These are phyloP conservation scores for Apotomis capreana DNA, from an alignment of 2,888 invertebrate species.

Conservation along the genomic window DNA sequence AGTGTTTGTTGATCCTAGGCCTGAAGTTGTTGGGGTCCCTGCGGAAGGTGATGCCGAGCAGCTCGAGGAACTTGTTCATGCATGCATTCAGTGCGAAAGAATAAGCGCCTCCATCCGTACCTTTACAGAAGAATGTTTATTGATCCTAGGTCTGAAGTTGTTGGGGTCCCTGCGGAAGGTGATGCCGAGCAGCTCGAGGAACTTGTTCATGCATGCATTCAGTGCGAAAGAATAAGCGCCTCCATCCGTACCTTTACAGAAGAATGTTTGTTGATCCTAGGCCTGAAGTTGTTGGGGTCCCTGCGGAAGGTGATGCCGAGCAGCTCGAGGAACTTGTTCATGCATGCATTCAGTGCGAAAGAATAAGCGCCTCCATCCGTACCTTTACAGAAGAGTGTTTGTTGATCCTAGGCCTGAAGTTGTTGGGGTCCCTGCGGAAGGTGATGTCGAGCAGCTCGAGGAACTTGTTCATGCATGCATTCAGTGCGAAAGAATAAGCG, in stretches of 20 bases:
- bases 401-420: too few species aligned
- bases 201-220: constrained; percentile 96
- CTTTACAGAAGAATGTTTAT: constrained; percentile 98
- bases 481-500: too few species aligned
- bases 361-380: too few species aligned
- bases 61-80: constrained; percentile 98
- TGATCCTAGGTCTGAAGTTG: constrained; percentile 99
- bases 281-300: constrained; percentile 99
- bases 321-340: constrained; percentile 98
- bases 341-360: too few species aligned
- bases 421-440: too few species aligned
- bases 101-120: constrained; percentile 65
- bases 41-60: constrained; percentile 98
- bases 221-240: too few species aligned
- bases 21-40: constrained; percentile 99
- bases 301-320: constrained; percentile 98
- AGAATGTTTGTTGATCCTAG: constrained; percentile 97
- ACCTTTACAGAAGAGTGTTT: too few species aligned
- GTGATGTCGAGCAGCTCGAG: too few species aligned
- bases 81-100: constrained; percentile 62
- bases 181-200: constrained; percentile 96
- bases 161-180: constrained; percentile 99
- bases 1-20: constrained; percentile 98
- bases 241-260: constrained; percentile 91
- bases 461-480: too few species aligned